Base-by-base conservation (phyloP, 1,140 invertebrate genomes). In the Drosophila suzukii region DNA sequence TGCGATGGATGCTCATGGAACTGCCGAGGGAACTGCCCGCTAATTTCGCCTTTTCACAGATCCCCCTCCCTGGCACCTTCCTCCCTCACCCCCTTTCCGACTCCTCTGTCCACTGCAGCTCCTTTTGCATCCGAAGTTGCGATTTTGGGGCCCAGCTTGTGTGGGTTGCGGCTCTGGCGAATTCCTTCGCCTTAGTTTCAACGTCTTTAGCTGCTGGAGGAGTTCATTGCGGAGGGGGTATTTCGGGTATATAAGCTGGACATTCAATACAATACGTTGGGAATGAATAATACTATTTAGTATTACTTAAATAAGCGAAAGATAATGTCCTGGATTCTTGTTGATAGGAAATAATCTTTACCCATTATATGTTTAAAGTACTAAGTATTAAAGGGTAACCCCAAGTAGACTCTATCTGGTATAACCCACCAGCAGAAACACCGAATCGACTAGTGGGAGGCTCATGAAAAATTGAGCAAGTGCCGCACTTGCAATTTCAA, bases 391-490 rank as follows among this genome's bases (percentile, higher is more conserved):
- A 39, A 39, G 13, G 43, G 43, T 46, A 81, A 54, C 0, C 2
- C 2, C 3, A 34, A 72, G 49, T 66, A 60, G 41, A 51, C 30
- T 46, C 6, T 1, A 6, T 4, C 4, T n/a, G 0, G 3, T 11
- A 5, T 13, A 15, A 32, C 46, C 17, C 36, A 44, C 27, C 50
- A 57, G 43, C 57, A 11, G 34, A 44, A 63, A 49, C 66, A 46
- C 50, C 36, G 17, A 20, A 36, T 36, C 38, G 10, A 51, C 61
- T 82, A 76, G 83, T 89, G 83, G 83, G 84, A 89, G 83, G 84
- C 61, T 89, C 83, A 88, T 88, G 84, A 88, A 88, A 88, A 89
- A 88, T 88, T 88, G 84, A 88, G 84, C 84, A 89, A 89, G 83
- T 88, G 79, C 83, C 84, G 83, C 84, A 88, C 83, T 88, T 88